Percentiles rank a stretch among this genome's conserved stretches.
These are phyloP conservation scores for Malachius bipustulatus DNA, from an alignment of 2,888 invertebrate genomes.

Conservation along the genomic window DNA sequence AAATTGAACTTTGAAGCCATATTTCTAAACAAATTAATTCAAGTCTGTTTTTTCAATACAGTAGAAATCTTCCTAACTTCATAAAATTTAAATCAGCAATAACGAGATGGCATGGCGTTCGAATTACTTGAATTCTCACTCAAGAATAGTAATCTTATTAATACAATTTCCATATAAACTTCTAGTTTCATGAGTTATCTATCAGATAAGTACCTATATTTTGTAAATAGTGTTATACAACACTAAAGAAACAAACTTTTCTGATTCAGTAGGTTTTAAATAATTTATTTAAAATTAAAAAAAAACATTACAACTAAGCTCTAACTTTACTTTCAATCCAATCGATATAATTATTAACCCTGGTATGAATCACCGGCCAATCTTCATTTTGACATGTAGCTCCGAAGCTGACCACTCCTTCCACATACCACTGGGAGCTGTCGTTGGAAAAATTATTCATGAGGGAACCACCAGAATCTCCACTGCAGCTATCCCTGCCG, in stretches of 20 bases:
- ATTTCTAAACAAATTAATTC: too few species aligned
- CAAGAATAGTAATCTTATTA: too few species aligned
- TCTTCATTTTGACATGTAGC: constrained; percentile 27
- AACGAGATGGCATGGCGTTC: too few species aligned
- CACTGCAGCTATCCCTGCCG: constrained; percentile 52
- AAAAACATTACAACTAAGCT: background rate
- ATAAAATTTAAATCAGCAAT: too few species aligned
- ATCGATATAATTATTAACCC: constrained; percentile 37
- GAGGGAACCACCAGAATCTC: constrained; percentile 68
- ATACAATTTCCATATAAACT: too few species aligned
- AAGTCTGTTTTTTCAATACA: too few species aligned
- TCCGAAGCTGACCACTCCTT: constrained; percentile 58
- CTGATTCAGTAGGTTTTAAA: too few species aligned
- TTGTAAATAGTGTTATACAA: background rate
- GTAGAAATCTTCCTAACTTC: too few species aligned
- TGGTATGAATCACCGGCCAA: constrained; percentile 31
- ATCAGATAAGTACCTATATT: background rate
- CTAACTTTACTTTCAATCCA: constrained; percentile 47
- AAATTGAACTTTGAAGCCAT: too few species aligned
- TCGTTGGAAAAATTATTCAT: constrained; percentile 44
- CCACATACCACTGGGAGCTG: constrained; percentile 43
- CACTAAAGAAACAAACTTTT: background rate
- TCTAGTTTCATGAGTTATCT: too few species aligned
- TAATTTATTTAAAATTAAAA: background rate
- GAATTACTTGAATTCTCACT: too few species aligned